These are phyloP conservation scores for Brachionus asplanchnoidis DNA, from an alignment of 1,140 invertebrate species.

Conservation along the genomic window DNA sequence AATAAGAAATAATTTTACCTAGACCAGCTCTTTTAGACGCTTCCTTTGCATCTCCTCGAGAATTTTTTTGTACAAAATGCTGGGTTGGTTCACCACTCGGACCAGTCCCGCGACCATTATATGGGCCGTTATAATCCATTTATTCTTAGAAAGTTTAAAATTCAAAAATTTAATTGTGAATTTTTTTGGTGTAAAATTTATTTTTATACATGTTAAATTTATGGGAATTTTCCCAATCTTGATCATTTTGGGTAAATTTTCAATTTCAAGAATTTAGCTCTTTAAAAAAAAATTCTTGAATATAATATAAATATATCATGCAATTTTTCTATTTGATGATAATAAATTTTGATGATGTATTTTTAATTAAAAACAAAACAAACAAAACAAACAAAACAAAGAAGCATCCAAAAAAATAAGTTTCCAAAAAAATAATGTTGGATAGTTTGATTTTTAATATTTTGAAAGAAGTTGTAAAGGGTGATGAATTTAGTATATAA, in stretches of 20 bases:
- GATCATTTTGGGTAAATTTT: neutral
- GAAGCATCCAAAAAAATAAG: too few species aligned
- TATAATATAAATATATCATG: too few species aligned
- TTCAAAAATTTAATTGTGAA: neutral
- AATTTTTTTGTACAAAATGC: slow-evolving; percentile 5
- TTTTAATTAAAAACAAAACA: too few species aligned
- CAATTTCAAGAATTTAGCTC: too few species aligned
- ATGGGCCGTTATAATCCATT: neutral
- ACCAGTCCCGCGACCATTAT: neutral
- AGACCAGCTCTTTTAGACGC: neutral
- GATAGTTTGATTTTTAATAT: too few species aligned
- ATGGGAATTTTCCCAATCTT: neutral
- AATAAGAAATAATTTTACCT: neutral
- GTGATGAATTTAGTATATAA: too few species aligned
- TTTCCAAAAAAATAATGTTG: too few species aligned
- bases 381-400: too few species aligned
- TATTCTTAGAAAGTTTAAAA: neutral
- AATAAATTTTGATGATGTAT: too few species aligned
- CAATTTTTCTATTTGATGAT: too few species aligned
- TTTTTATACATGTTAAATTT: neutral
- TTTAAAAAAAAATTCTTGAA: too few species aligned
- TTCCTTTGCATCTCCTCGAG: neutral
- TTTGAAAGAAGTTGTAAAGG: too few species aligned
- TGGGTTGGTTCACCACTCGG: neutral
- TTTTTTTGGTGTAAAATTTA: neutral